Base-by-base conservation (phyloP, 2,113 vertebrate genomes). In the Hippocampus guttulatus region DNA sequence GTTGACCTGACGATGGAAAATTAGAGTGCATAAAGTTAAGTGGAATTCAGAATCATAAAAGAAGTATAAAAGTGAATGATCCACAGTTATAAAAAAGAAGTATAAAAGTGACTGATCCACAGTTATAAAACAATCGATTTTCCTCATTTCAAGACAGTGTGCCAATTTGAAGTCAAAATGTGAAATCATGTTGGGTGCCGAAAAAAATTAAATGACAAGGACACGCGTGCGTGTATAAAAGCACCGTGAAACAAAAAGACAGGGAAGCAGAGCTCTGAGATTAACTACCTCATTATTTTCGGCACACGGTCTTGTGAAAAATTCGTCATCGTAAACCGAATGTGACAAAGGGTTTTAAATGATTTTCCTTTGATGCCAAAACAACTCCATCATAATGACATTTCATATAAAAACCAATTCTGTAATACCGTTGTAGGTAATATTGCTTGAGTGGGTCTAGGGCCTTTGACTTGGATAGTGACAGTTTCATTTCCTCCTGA, bases 211-310 rank as follows among this genome's bases (percentile, higher is more conserved):
- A 51, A 2, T 51, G 49, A 51, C 49, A 51, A 51, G 55, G 27
- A 33, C 33, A 61, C 8, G 2, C 5, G 47, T 23, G 52, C 21
- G 52, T 47, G 41, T 65, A 15, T 25, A n/a, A 6, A 41, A n/a
- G 62, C 38, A 41, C 38, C 1, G 20, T 41, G 20, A 41, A 38
- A 38, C 30, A 62, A 30, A 62, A 40, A 62, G 38, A 23, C 21
- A 41, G 10, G 62, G 11, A 43, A 64, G 20, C 40, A 23, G 33
- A n/a, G 38, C 20, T 64, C 33, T n/a, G 11, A n/a, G 62, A 41
- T 64, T 41, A 41, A 25, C 38, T 9, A 18, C 16, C 62, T 64
- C 62, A n/a, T 64, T 64, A 64, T 43, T 64, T 63, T 64, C 43
- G 63, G 43, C 63, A 25, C 30, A 10, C 41, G 16, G 14, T 5